Evolutionary conservation across 2,113 vertebrate genomes (phyloP), one percentile per base, ranked within the genome.

Genomic region (Phyllostomus hastatus): DNA sequence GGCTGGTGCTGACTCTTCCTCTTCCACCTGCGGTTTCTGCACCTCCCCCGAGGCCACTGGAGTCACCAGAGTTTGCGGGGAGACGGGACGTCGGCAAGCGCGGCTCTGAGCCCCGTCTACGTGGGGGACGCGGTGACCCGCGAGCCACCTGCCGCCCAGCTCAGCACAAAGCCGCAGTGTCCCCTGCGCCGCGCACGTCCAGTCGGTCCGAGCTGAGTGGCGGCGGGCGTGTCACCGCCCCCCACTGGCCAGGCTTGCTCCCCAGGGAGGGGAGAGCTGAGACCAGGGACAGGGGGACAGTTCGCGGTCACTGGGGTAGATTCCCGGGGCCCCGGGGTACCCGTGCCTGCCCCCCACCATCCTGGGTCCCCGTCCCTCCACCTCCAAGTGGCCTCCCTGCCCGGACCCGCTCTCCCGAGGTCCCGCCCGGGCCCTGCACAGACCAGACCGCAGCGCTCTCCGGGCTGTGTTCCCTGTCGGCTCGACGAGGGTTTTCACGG

Each of bases 371-470:
- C 31, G 6, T n/a, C 64, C 12, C 31, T 33, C 64, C 31, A 66
- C 64, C 64, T 66, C 31, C 59, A 14, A 61, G 61, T 64, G 11
- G 59, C 61, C 61, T 31, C 4, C 61, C 61, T 4, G 5, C 28
- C 64, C 15, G 7, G 15, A 15, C 31, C 64, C 2, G 5, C 31
- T 16, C 64, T 33, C 64, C 64, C 16, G 12, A 16, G 5, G 64
- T 7, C 64, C 64, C 5, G 11, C 31, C 64, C 6, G 11, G 31
- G 31, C 2, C 64, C 64, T 5, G 12, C 31, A 33, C 31, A 2
- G 64, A 14, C 2, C 1, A 2, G 64, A 14, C 2, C 1, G 4
- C 12, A 14, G 26, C 9, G 4, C 5, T 66, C 28, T 33, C 59
- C 8, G 4, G 61, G 61, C 61, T 33, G 28, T 5, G 5, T 33